These are phyloP conservation scores for Peribatodes rhomboidaria DNA, from an alignment of 2,888 invertebrate species.

Conservation along the genomic window DNA sequence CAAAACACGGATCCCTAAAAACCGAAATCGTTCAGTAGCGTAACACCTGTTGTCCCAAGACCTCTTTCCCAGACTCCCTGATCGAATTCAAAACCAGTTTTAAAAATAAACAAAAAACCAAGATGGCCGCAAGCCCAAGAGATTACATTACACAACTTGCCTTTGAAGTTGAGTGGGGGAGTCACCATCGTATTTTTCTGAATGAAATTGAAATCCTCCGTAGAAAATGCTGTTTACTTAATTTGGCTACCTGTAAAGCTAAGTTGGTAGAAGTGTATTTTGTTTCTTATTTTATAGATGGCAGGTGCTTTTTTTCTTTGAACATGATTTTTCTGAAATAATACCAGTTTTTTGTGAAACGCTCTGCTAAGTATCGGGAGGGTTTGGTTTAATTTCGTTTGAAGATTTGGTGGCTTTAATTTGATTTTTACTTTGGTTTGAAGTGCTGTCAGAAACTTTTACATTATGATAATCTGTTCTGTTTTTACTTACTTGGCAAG, in stretches of 20 bases:
- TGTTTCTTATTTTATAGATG: slow-evolving; percentile 68
- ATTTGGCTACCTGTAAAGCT: not conserved
- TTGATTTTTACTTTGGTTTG: not conserved
- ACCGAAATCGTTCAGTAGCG: slow-evolving; percentile 65
- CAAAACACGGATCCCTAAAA: slow-evolving; percentile 43
- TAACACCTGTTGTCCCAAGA: slow-evolving; percentile 77
- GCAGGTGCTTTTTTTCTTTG: slow-evolving; percentile 58
- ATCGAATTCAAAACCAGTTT: slow-evolving; percentile 69
- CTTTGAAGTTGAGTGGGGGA: not conserved
- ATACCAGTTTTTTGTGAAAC: slow-evolving; percentile 48
- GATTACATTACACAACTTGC: slow-evolving; percentile 45
- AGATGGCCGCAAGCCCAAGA: slow-evolving; percentile 59
- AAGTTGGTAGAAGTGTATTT: slow-evolving; percentile 47
- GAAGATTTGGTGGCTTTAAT: slow-evolving; percentile 1
- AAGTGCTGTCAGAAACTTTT: not conserved
- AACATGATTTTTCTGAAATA: slow-evolving; percentile 48
- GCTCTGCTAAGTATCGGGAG: slow-evolving; percentile 11
- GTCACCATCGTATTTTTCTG: not conserved
- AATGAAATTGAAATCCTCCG: not conserved
- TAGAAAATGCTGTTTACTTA: not conserved
- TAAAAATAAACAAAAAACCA: slow-evolving; percentile 65
- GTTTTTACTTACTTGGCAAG: too few relatives aligned
- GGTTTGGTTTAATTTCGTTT: slow-evolving; percentile 17
- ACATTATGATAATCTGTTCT: too few relatives aligned
- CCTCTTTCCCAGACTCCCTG: slow-evolving; percentile 70